Percentiles rank a stretch among this genome's conserved stretches.
phyloP scores from a whole-genome alignment of 37 sponge, comb jelly and placozoan genomes.

The Corticium candelabrum region DNA sequence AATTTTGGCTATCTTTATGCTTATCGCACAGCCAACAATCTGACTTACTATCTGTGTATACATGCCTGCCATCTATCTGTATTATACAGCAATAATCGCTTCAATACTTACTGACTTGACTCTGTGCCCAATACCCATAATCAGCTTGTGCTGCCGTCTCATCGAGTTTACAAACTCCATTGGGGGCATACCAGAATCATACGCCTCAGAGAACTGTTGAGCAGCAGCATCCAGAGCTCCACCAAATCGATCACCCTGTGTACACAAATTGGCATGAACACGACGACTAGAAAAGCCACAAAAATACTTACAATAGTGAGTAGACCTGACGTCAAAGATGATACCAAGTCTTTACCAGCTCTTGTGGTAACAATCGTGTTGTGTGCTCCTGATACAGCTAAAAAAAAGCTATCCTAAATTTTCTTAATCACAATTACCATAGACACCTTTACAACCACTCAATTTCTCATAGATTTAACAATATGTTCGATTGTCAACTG shows the following conservation, averaged over 20 bases:
- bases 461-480: too few species aligned
- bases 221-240: conserved; percentile 96
- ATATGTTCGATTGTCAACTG: too few species aligned
- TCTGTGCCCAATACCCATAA: conserved; percentile 94
- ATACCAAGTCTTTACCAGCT: conserved; percentile 94
- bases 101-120: conserved; percentile 92
- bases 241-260: conserved; percentile 86
- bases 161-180: conserved; percentile 98
- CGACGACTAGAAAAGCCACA: neutral
- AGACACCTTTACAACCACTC: too few species aligned
- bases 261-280: neutral
- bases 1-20: too few species aligned
- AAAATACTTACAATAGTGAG: conserved; percentile 70
- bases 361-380: conserved; percentile 91
- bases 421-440: too few species aligned
- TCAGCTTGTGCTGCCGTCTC: conserved; percentile 83
- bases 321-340: conserved; percentile 83
- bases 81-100: too few species aligned
- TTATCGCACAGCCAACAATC: too few species aligned
- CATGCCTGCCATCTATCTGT: too few species aligned
- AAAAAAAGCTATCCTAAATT: neutral
- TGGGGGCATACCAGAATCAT: conserved; percentile 74
- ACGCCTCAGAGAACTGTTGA: conserved; percentile 74
- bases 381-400: conserved; percentile 96
- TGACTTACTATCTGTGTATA: conserved; percentile 6